Evolutionary conservation across 2,888 invertebrate genomes (phyloP).

Genomic region (Epistrophe eligans): DNA sequence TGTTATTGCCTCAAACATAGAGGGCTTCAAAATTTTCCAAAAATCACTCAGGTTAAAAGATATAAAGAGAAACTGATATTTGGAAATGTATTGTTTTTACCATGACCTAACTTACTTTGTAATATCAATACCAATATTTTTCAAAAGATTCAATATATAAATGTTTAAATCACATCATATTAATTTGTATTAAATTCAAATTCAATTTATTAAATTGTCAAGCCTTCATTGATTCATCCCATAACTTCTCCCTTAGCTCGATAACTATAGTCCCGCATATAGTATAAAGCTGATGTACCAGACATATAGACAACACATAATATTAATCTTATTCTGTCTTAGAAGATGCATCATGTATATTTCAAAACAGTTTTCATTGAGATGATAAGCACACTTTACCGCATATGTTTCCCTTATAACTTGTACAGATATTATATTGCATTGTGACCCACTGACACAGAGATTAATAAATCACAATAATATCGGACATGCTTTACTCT

Average conservation of each 20-base stretch:
- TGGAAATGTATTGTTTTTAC: background rate
- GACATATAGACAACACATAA: background rate
- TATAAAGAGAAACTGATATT: too few relatives aligned
- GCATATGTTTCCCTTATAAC: background rate
- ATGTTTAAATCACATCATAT: background rate
- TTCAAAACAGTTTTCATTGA: constrained; percentile 29
- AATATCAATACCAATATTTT: background rate
- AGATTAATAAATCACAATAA: constrained; percentile 60
- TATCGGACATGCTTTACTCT: background rate
- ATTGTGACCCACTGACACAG: constrained; percentile 45
- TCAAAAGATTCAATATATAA: background rate
- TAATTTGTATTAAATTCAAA: background rate
- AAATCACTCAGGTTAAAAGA: too few relatives aligned
- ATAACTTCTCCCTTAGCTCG: background rate
- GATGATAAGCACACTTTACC: constrained; percentile 25
- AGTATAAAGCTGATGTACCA: background rate
- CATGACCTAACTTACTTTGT: background rate
- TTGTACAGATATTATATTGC: background rate
- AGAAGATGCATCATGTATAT: constrained; percentile 32
- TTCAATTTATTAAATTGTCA: background rate
- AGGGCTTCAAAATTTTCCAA: too few relatives aligned
- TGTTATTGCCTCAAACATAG: too few relatives aligned
- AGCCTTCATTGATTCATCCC: background rate
- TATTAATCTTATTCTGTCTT: constrained; percentile 13
- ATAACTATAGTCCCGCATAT: background rate